phyloP scores from a whole-genome alignment of 1,140 invertebrate species.

The Nymphalis io region DNA sequence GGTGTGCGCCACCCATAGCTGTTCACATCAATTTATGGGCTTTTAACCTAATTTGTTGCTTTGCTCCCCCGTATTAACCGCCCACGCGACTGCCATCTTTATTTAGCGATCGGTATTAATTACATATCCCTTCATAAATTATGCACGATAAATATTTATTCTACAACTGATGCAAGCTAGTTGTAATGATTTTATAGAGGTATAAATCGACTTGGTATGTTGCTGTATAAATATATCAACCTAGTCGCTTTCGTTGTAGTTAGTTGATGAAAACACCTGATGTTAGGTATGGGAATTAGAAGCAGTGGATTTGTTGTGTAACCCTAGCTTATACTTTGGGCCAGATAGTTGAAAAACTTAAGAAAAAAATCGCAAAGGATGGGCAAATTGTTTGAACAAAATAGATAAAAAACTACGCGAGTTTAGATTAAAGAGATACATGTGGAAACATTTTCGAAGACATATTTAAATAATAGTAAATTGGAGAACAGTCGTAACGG shows the following conservation, averaged over 20 bases:
- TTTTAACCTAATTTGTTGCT: constrained; percentile 78
- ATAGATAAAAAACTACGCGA: too few species aligned
- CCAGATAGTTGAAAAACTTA: too few species aligned
- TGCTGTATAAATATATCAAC: neutral
- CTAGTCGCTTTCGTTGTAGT: too few species aligned
- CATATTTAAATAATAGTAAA: too few species aligned
- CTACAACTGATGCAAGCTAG: constrained; percentile 13
- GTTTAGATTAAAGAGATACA: too few species aligned
- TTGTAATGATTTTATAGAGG: constrained; percentile 5
- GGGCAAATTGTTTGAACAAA: too few species aligned
- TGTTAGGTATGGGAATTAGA: neutral
- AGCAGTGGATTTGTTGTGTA: neutral
- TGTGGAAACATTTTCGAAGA: too few species aligned
- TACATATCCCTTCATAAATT: constrained; percentile 32
- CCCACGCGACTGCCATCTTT: constrained; percentile 38
- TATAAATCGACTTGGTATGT: neutral
- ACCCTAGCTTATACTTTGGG: too few species aligned
- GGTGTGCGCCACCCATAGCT: constrained; percentile 71
- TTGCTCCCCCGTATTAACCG: constrained; percentile 32
- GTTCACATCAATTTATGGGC: constrained; percentile 77
- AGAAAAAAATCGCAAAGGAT: too few species aligned
- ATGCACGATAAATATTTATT: constrained; percentile 18
- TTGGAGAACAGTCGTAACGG: too few species aligned
- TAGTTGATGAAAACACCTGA: too few species aligned
- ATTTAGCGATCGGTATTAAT: constrained; percentile 39